Evolutionary conservation across 1,140 invertebrate species (phyloP).

Genomic region (Batillaria attramentaria): DNA sequence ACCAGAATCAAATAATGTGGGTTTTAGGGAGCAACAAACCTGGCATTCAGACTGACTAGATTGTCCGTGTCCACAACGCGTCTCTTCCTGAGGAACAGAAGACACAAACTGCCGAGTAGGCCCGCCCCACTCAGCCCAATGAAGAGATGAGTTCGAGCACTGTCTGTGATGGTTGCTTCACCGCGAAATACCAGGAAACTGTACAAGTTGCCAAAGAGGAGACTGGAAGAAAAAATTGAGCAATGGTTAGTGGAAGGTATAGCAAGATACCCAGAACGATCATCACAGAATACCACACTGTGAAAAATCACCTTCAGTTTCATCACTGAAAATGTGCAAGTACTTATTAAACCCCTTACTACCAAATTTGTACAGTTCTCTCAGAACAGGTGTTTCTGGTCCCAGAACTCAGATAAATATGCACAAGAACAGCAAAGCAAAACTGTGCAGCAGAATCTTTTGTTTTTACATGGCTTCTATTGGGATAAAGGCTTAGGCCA

Average conservation of each 20-base stretch:
- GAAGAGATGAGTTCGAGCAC: constrained; percentile 57
- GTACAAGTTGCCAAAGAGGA: constrained; percentile 94
- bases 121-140: constrained; percentile 61
- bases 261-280: no score
- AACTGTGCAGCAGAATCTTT: no score
- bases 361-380: no score
- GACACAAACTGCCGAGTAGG: constrained; percentile 49
- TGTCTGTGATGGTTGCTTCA: constrained; percentile 78
- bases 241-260: background rate
- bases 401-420: no score
- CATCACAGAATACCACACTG: no score
- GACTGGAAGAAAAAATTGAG: constrained; percentile 76
- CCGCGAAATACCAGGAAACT: constrained; percentile 92
- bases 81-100: constrained; percentile 57
- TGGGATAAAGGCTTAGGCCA: no score
- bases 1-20: background rate
- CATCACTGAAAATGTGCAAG: no score
- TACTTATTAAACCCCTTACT: no score
- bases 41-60: constrained; percentile 51
- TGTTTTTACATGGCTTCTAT: no score
- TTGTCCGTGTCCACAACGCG: constrained; percentile 32
- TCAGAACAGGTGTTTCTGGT: no score
- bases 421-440: background rate
- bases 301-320: no score
- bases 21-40: constrained; percentile 41